A percentile compares a stretch with the other conserved stretches of the same genome.
phyloP scores from a whole-genome alignment of 2,888 invertebrate genomes.

The Pollenia amentaria region DNA sequence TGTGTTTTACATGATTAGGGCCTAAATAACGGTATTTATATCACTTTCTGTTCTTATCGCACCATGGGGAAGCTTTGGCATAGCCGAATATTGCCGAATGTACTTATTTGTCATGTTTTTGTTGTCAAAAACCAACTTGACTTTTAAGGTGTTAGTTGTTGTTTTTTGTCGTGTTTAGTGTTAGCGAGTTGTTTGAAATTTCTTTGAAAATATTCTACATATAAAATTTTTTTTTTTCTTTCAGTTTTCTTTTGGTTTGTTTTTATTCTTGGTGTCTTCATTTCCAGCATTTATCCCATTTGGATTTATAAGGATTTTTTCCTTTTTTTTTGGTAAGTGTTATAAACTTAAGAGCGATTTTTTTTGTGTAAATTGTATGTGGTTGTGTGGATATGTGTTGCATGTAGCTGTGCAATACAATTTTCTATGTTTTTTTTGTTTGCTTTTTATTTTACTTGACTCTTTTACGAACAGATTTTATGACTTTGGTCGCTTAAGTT shows the following conservation, averaged over 20 bases:
- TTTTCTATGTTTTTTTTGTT: background rate
- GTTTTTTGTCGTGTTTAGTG: constrained; percentile 12
- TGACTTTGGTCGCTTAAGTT: constrained; percentile 69
- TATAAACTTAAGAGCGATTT: constrained; percentile 8
- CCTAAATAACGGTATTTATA: too few relatives aligned
- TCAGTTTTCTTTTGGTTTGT: background rate
- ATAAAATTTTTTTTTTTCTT: constrained; percentile 6
- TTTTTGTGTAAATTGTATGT: background rate
- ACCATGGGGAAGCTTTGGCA: too few relatives aligned
- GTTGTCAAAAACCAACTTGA: constrained; percentile 22
- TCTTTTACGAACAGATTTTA: constrained; percentile 58
- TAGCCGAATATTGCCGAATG: background rate
- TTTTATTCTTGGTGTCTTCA: constrained; percentile 26
- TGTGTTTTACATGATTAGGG: too few relatives aligned
- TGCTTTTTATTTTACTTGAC: constrained; percentile 52
- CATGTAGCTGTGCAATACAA: background rate
- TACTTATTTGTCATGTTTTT: background rate
- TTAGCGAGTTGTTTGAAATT: constrained; percentile 23
- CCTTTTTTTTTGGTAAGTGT: constrained; percentile 1
- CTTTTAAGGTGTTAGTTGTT: constrained; percentile 40
- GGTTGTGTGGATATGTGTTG: background rate
- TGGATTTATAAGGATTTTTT: background rate
- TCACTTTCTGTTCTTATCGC: too few relatives aligned
- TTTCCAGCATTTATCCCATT: constrained; percentile 2
- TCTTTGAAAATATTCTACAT: background rate